These are phyloP conservation scores for Delia radicum DNA, from an alignment of 1,140 invertebrate genomes.

Conservation along the genomic window DNA sequence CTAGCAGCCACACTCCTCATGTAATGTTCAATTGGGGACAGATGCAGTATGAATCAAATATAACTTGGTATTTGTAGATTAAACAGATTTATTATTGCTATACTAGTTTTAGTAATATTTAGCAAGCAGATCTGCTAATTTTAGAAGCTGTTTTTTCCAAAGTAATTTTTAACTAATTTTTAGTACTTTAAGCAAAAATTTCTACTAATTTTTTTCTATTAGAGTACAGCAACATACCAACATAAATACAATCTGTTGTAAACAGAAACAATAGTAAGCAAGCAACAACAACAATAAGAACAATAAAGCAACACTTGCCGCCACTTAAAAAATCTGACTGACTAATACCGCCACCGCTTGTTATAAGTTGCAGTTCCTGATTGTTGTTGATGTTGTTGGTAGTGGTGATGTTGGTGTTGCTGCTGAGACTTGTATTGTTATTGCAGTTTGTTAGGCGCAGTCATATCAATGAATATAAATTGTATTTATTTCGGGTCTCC, in stretches of 20 bases:
- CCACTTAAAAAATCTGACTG: constrained; percentile 11
- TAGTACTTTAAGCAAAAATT: too few species aligned
- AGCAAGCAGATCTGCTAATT: too few species aligned
- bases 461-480: neutral
- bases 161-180: too few species aligned
- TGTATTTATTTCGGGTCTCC: neutral
- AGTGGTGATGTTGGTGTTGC: neutral
- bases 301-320: constrained; percentile 22
- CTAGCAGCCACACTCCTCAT: too few species aligned
- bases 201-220: too few species aligned
- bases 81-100: too few species aligned
- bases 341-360: neutral
- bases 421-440: neutral
- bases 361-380: neutral
- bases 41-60: too few species aligned
- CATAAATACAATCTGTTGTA: neutral
- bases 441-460: neutral
- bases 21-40: too few species aligned
- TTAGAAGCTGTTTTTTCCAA: too few species aligned
- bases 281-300: neutral
- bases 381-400: neutral
- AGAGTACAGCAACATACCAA: neutral
- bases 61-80: too few species aligned
- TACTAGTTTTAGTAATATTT: too few species aligned
- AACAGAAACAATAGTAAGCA: constrained; percentile 5